These are phyloP conservation scores for Onthophagus taurus DNA, from an alignment of 1,140 invertebrate genomes.

Conservation along the genomic window DNA sequence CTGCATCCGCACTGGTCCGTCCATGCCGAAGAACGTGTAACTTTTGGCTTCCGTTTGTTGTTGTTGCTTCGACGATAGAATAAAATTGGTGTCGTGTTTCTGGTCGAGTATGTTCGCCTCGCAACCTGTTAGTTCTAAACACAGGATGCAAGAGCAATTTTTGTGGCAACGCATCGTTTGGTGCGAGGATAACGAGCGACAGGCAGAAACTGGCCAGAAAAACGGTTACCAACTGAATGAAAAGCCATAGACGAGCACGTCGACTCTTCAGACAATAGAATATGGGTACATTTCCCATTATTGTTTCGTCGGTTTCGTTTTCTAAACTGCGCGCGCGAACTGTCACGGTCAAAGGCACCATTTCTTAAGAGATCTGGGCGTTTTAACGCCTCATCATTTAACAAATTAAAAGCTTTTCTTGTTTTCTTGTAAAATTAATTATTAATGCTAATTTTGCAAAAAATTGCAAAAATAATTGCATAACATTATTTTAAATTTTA, in stretches of 20 bases:
- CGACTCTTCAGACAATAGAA: neutral
- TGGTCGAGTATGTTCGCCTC: constrained; percentile 27
- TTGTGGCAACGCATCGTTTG: constrained; percentile 39
- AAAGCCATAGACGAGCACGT: neutral
- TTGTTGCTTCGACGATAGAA: constrained; percentile 17
- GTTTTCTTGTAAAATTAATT: too few relatives aligned
- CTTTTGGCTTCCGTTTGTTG: constrained; percentile 21
- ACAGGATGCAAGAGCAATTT: constrained; percentile 42
- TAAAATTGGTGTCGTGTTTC: neutral
- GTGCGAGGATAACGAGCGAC: neutral
- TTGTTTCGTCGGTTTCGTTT: constrained; percentile 20
- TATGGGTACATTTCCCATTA: constrained; percentile 25
- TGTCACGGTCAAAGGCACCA: too few relatives aligned
- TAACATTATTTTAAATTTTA: too few relatives aligned
- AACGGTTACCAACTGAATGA: neutral
- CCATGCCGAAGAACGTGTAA: constrained; percentile 32
- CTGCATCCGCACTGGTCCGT: neutral
- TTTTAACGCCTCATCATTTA: too few relatives aligned
- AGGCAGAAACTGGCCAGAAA: neutral
- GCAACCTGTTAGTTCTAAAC: constrained; percentile 38
- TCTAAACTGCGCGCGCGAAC: constrained; percentile 1
- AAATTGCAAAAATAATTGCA: too few relatives aligned
- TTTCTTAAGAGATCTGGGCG: too few relatives aligned
- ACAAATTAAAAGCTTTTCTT: too few relatives aligned
- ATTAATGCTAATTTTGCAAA: too few relatives aligned